Percentiles rank a stretch among this genome's conserved stretches.
Evolutionary conservation across 2,797 vertebrate species (phyloP).

Genomic region (Catostomus latipinnis): DNA sequence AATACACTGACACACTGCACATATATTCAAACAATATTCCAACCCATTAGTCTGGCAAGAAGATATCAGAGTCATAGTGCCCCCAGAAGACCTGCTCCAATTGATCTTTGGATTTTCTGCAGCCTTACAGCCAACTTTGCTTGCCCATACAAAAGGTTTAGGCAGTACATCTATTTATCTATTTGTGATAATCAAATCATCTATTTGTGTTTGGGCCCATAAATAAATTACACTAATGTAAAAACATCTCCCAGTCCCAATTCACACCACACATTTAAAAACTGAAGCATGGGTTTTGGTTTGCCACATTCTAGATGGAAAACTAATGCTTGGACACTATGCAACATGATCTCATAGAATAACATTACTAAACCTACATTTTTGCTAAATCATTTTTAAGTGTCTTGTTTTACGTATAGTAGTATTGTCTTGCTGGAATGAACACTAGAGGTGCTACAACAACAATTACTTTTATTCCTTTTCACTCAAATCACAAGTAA

Average conservation of each 20-base stretch:
- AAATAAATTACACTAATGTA: constrained; percentile 42
- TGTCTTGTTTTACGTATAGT: too few species aligned
- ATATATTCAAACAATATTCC: constrained; percentile 32
- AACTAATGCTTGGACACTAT: constrained; percentile 3
- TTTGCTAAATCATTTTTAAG: too few species aligned
- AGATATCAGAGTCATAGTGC: constrained; percentile 24
- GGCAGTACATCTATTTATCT: constrained; percentile 32
- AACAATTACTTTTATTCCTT: too few species aligned
- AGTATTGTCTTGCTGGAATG: too few species aligned
- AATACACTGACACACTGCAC: not conserved
- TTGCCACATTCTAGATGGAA: constrained; percentile 22
- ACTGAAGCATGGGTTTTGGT: constrained; percentile 6
- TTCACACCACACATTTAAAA: constrained; percentile 38
- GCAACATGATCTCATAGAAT: not conserved
- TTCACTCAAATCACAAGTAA: too few species aligned
- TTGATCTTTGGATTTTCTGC: constrained; percentile 34
- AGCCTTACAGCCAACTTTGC: constrained; percentile 36
- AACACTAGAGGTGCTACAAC: too few species aligned
- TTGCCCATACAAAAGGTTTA: constrained; percentile 28
- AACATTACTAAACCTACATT: too few species aligned
- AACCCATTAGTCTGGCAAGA: constrained; percentile 18
- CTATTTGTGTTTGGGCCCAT: constrained; percentile 3
- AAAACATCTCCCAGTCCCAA: constrained; percentile 40
- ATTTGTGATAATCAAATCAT: too few species aligned
- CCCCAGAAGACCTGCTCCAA: constrained; percentile 16